Percentiles rank a stretch among this genome's conserved stretches.
These are phyloP conservation scores for Busseola fusca DNA, from an alignment of 2,888 invertebrate species.

Conservation along the genomic window DNA sequence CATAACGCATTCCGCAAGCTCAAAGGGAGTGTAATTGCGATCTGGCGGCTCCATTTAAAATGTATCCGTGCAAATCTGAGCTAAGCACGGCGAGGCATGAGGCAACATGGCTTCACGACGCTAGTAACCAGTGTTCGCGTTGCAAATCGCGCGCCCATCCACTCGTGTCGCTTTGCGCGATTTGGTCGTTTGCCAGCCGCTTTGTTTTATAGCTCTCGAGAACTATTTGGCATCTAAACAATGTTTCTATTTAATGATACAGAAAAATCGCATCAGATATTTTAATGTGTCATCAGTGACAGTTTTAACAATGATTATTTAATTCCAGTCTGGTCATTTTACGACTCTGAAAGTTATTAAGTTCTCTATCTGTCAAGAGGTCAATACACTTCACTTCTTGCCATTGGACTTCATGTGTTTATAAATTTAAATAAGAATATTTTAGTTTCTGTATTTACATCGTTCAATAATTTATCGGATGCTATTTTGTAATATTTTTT, in stretches of 20 bases:
- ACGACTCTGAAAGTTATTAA: constrained; percentile 33
- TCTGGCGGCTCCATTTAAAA: constrained; percentile 86
- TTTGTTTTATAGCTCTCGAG: constrained; percentile 85
- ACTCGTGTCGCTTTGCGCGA: constrained; percentile 81
- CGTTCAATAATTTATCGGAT: not conserved
- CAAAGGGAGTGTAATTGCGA: constrained; percentile 88
- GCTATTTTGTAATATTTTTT: not conserved
- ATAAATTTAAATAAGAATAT: constrained; percentile 30
- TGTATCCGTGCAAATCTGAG: constrained; percentile 85
- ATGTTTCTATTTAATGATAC: constrained; percentile 86
- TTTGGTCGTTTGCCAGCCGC: constrained; percentile 86
- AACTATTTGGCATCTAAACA: constrained; percentile 87
- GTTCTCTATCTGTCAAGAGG: constrained; percentile 27
- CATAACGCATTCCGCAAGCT: constrained; percentile 84
- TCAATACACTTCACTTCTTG: constrained; percentile 24
- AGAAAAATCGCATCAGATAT: constrained; percentile 81
- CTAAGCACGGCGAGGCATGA: constrained; percentile 71
- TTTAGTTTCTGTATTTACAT: constrained; percentile 8
- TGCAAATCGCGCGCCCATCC: constrained; percentile 82
- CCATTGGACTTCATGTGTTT: constrained; percentile 23
- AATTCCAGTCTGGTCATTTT: constrained; percentile 51
- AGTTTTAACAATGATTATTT: constrained; percentile 64
- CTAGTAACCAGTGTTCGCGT: constrained; percentile 68
- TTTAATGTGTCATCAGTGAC: constrained; percentile 78
- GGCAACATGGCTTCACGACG: constrained; percentile 64